Evolutionary conservation across 2,888 invertebrate genomes (phyloP).

Genomic region (Notocelia uddmanniana): DNA sequence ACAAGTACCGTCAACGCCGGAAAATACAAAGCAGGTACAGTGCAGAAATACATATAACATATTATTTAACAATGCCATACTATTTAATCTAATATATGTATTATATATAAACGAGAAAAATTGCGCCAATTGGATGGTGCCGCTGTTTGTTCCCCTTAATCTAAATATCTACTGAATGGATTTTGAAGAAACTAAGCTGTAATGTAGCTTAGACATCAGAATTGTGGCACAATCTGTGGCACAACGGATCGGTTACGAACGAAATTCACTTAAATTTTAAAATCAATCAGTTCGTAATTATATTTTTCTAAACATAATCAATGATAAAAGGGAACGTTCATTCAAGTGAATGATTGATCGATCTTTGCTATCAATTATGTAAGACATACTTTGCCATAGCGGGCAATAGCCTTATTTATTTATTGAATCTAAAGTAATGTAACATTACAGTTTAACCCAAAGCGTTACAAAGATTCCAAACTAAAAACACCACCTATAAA

Average conservation of each 20-base stretch:
- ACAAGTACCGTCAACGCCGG: background rate
- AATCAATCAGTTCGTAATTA: background rate
- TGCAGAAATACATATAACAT: background rate
- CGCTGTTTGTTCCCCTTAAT: too few species aligned
- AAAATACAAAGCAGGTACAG: background rate
- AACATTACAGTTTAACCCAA: too few species aligned
- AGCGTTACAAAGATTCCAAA: too few species aligned
- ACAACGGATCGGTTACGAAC: too few species aligned
- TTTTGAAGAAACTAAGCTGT: too few species aligned
- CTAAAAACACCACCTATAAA: too few species aligned
- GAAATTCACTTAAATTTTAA: background rate
- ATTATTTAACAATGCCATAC: background rate
- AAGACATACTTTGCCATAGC: constrained; percentile 7
- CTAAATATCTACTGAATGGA: too few species aligned
- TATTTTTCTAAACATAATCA: background rate
- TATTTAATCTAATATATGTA: background rate
- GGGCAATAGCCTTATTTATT: background rate
- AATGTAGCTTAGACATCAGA: too few species aligned
- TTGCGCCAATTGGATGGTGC: too few species aligned
- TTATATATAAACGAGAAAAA: background rate
- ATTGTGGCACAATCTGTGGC: too few species aligned
- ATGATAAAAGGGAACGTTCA: background rate
- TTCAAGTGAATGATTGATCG: constrained; percentile 13
- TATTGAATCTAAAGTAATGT: too few species aligned
- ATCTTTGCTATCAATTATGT: constrained; percentile 11